Conservation (phyloP, 1,140 invertebrate species). For the Lasaia peninsularis region DNA sequence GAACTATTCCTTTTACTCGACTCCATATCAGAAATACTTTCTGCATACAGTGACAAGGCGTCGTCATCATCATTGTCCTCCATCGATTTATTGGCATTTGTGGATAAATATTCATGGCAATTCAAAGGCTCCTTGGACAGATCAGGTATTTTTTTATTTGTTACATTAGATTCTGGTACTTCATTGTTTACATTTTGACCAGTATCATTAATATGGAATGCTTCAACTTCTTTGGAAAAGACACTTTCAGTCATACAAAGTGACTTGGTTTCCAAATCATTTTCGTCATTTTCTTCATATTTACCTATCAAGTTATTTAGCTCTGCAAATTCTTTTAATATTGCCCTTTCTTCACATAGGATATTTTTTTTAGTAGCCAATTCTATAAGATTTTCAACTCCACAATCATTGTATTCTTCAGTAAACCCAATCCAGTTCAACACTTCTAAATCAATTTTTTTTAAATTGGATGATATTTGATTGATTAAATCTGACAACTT, state of each 20-base stretch:
- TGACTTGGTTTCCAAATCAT: background rate
- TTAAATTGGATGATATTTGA: conserved; percentile 10
- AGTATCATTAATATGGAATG: background rate
- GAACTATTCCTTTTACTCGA: conserved; percentile 30
- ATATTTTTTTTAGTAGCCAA: background rate
- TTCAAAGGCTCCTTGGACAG: background rate
- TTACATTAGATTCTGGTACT: background rate
- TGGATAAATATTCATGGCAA: background rate
- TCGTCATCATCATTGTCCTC: conserved; percentile 57
- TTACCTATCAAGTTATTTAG: background rate
- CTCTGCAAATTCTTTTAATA: conserved; percentile 3
- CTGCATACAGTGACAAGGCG: conserved; percentile 55
- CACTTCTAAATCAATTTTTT: conserved; percentile 13
- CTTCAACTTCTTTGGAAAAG: background rate
- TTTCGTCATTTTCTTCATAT: background rate
- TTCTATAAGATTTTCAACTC: conserved; percentile 3
- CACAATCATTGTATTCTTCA: background rate
- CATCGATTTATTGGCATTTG: background rate
- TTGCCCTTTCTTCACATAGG: conserved; percentile 1
- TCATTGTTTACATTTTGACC: conserved; percentile 17
- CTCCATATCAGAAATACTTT: conserved; percentile 54
- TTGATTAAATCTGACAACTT: conserved; percentile 2
- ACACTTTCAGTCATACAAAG: background rate
- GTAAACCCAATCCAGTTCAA: conserved; percentile 11
- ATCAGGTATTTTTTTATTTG: background rate